Evolutionary conservation across 1,140 invertebrate genomes (phyloP).

Genomic region (Drosophila watanabei): DNA sequence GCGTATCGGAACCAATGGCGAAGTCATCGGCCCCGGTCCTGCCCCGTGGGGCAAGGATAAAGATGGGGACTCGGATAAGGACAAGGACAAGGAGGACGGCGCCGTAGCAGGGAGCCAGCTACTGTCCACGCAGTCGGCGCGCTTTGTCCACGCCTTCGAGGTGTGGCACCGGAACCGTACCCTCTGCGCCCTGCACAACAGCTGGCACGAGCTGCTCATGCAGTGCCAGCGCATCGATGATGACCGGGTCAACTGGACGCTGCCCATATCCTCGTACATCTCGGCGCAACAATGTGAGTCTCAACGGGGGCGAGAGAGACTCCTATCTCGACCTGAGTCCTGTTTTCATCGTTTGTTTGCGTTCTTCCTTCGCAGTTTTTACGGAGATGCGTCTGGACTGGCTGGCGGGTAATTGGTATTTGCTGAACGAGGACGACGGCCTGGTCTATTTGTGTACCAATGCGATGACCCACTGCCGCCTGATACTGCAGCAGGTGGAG

Average conservation of each 20-base stretch:
- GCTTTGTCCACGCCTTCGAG: constrained; percentile 66
- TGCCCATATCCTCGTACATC: constrained; percentile 86
- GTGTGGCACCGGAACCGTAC: constrained; percentile 87
- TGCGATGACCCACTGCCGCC: constrained; percentile 88
- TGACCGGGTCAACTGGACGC: constrained; percentile 87
- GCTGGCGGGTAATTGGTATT: constrained; percentile 94
- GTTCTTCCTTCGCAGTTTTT: constrained; percentile 87
- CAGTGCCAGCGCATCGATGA: constrained; percentile 89
- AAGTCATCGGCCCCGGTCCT: constrained; percentile 16
- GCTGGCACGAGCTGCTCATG: constrained; percentile 81
- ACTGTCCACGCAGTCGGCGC: constrained; percentile 28
- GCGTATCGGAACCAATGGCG: constrained; percentile 55
- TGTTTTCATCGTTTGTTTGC: background rate
- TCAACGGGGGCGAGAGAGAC: background rate
- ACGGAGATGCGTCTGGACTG: constrained; percentile 93
- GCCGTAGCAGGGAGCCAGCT: background rate
- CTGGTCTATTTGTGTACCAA: constrained; percentile 90
- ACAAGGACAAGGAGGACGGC: constrained; percentile 17
- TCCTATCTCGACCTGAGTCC: constrained; percentile 21
- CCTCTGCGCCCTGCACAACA: constrained; percentile 90
- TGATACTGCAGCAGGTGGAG: constrained; percentile 89
- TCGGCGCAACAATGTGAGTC: constrained; percentile 76
- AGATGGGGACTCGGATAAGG: constrained; percentile 8
- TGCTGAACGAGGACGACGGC: constrained; percentile 91
- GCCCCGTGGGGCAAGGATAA: constrained; percentile 14